Percentiles rank a stretch among this genome's conserved stretches.
These are phyloP conservation scores for Aeoliscus strigatus DNA, from an alignment of 2,797 vertebrate genomes.

Conservation along the genomic window DNA sequence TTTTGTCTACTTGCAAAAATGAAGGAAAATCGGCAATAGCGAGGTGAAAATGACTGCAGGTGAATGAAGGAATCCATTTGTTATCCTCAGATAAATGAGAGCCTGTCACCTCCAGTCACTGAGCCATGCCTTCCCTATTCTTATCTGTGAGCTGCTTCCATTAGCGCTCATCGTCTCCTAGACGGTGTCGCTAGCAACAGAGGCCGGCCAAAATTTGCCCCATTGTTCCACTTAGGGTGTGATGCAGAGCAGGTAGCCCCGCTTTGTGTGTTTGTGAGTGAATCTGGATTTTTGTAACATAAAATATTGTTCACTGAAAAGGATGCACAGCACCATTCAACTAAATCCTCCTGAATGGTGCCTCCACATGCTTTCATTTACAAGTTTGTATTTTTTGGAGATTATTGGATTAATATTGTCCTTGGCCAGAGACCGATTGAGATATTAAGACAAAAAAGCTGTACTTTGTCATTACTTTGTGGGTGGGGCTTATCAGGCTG, in stretches of 20 bases:
- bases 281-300: constrained; percentile 6
- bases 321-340: too few species aligned
- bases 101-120: constrained; percentile 27
- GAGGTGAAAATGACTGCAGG: constrained; percentile 13
- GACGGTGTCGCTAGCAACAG: constrained; percentile 41
- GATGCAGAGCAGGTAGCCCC: constrained; percentile 14
- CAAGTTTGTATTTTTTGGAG: too few species aligned
- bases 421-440: too few species aligned
- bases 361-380: too few species aligned
- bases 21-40: constrained; percentile 13
- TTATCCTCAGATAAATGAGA: constrained; percentile 24
- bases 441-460: too few species aligned
- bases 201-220: constrained; percentile 33
- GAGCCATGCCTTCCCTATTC: constrained; percentile 13
- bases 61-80: constrained; percentile 19
- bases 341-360: too few species aligned
- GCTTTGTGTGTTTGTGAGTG: constrained; percentile 25
- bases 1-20: constrained; percentile 19
- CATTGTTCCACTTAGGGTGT: constrained; percentile 38
- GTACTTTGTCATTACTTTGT: too few species aligned
- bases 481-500: too few species aligned
- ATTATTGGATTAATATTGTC: too few species aligned
- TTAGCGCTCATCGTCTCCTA: constrained; percentile 38
- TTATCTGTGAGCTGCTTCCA: constrained; percentile 34
- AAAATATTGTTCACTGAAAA: too few species aligned